Base-by-base conservation (phyloP, 1,140 invertebrate genomes). In the Muscidifurax raptorellus region DNA sequence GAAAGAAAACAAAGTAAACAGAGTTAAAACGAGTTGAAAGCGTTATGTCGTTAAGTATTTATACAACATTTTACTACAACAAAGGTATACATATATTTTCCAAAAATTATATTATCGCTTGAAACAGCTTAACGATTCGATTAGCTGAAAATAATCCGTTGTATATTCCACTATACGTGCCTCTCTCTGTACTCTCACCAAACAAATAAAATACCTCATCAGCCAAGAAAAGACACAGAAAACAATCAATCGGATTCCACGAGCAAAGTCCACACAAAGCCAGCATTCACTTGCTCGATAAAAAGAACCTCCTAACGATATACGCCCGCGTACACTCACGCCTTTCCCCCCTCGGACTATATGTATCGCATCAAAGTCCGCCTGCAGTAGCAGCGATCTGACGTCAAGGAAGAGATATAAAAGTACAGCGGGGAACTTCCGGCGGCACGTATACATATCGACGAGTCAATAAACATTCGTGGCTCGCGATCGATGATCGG, bases 1-100 rank as follows among this genome's bases (percentile, higher is more conserved):
- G 94, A 22, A 96, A 96, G 89, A 74, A 87, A 69, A 86, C 84
- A 83, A 78, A 59, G 86, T 72, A 69, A 66, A 28, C 64, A n/a
- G 10, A 64, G 6, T 64, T 64, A 27, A 66, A 66, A 66, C 64
- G 25, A 66, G 4, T 15, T 47, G 12, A 47, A 47, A 36, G 5
- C 32, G 9, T 36, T n/a, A n/a, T n/a, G n/a, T n/a, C n/a, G n/a
- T n/a, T n/a, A n/a, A n/a, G n/a, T n/a, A n/a, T n/a, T n/a, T n/a
- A n/a, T n/a, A n/a, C n/a, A n/a, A n/a, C n/a, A n/a, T n/a, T n/a
- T n/a, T n/a, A n/a, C n/a, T n/a, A n/a, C n/a, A n/a, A n/a, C n/a
- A n/a, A n/a, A n/a, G n/a, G n/a, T n/a, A n/a, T n/a, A n/a, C n/a
- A n/a, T n/a, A n/a, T n/a, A n/a, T n/a, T n/a, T n/a, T n/a, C n/a